Evolutionary conservation across 2,113 vertebrate species (phyloP).

Genomic region (Protobothrops flavoviridis): DNA sequence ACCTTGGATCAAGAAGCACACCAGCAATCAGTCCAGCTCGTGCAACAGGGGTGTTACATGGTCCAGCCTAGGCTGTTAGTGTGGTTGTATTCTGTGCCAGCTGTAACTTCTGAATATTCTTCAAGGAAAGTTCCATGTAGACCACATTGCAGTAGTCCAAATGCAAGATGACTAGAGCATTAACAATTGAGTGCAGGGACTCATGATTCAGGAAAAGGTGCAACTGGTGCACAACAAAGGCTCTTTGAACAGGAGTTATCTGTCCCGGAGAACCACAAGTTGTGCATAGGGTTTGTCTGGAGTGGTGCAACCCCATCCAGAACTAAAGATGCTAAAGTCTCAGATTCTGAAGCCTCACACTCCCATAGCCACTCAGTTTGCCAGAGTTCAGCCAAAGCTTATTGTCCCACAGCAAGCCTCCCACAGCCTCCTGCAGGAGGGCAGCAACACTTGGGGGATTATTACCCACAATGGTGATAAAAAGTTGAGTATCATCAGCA

Average conservation of each 20-base stretch:
- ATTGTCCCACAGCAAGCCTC: too few relatives aligned
- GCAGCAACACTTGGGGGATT: too few relatives aligned
- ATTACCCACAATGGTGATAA: too few relatives aligned
- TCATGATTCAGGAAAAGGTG: neutral
- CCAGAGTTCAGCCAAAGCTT: too few relatives aligned
- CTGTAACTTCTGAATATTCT: neutral
- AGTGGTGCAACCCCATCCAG: too few relatives aligned
- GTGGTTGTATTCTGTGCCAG: neutral
- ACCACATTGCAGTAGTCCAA: neutral
- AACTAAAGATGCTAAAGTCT: too few relatives aligned
- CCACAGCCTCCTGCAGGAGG: too few relatives aligned
- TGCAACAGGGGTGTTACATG: neutral
- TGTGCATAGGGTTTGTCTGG: neutral
- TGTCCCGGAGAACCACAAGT: neutral
- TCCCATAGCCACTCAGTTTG: too few relatives aligned
- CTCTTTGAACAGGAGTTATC: neutral
- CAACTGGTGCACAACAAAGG: neutral
- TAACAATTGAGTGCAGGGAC: neutral
- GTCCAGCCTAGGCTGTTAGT: neutral
- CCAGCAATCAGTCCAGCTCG: neutral
- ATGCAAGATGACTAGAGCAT: neutral
- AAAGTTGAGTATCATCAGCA: too few relatives aligned
- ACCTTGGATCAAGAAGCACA: neutral
- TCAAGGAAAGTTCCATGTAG: neutral
- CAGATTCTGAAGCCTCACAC: too few relatives aligned